Conservation (phyloP, 2,113 vertebrate species). For the Rhipidura dahli region DNA sequence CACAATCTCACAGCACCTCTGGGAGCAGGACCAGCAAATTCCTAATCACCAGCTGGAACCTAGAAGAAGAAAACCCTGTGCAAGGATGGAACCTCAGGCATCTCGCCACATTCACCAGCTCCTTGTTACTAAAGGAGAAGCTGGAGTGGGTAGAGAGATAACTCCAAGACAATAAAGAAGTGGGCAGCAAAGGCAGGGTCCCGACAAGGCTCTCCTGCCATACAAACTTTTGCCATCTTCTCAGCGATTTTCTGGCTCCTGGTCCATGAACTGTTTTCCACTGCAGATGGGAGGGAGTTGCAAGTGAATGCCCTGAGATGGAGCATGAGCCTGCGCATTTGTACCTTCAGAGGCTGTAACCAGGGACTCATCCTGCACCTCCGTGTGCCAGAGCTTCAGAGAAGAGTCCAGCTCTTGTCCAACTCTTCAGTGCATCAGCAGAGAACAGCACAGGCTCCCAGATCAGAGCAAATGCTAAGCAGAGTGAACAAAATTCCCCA, state of each 20-base stretch:
- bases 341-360: background rate
- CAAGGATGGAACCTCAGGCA: background rate
- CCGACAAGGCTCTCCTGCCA: background rate
- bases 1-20: background rate
- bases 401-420: background rate
- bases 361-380: background rate
- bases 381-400: background rate
- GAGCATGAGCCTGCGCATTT: rapidly evolving
- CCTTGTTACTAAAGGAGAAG: background rate
- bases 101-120: background rate
- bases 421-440: background rate
- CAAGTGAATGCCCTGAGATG: background rate
- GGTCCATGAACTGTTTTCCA: background rate
- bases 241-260: background rate
- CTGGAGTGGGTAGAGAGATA: background rate
- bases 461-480: background rate
- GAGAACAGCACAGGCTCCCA: background rate
- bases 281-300: background rate
- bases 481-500: background rate
- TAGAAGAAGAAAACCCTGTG: background rate
- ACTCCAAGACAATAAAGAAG: rapidly evolving
- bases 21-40: background rate
- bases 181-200: background rate
- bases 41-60: background rate
- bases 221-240: background rate